phyloP scores from a whole-genome alignment of 2,113 vertebrate species.

The Dipodomys ordii region DNA sequence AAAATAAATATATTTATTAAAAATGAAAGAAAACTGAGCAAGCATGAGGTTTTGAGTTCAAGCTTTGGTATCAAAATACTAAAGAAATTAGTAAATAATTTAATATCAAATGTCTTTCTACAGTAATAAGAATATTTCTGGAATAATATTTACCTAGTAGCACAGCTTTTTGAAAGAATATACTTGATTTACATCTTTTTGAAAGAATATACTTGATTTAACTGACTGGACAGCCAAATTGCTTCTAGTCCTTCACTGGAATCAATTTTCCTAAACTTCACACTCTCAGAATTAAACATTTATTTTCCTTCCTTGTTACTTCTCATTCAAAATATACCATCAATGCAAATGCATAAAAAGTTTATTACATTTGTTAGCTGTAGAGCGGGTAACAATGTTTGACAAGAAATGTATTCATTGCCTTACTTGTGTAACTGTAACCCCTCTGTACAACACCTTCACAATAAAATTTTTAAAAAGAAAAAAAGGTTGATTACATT shows the following conservation, averaged over 20 bases:
- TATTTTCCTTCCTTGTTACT: slow-evolving; percentile 7
- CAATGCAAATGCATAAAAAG: not conserved
- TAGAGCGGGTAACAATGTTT: no score
- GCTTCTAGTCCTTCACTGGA: slow-evolving; percentile 36
- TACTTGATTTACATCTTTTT: slow-evolving; percentile 55
- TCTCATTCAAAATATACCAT: slow-evolving; percentile 43
- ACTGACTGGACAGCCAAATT: slow-evolving; percentile 4
- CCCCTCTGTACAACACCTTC: no score
- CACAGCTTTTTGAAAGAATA: slow-evolving; percentile 10
- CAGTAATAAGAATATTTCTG: slow-evolving; percentile 19
- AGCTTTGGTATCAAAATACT: no score
- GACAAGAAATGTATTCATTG: no score
- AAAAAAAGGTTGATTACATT: no score
- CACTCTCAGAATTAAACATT: not conserved
- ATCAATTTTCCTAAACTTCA: not conserved
- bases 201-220: slow-evolving; percentile 29
- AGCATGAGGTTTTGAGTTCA: no score
- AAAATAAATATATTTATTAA: no score
- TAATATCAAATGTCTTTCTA: not conserved
- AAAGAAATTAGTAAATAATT: no score
- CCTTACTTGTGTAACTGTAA: no score
- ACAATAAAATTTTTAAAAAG: no score
- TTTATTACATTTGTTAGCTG: not conserved
- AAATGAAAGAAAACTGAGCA: no score
- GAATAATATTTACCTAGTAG: not conserved